Percentiles rank a stretch among this genome's conserved stretches.
Evolutionary conservation across 2,888 invertebrate species (phyloP).

Genomic region (Eupithecia subumbrata): DNA sequence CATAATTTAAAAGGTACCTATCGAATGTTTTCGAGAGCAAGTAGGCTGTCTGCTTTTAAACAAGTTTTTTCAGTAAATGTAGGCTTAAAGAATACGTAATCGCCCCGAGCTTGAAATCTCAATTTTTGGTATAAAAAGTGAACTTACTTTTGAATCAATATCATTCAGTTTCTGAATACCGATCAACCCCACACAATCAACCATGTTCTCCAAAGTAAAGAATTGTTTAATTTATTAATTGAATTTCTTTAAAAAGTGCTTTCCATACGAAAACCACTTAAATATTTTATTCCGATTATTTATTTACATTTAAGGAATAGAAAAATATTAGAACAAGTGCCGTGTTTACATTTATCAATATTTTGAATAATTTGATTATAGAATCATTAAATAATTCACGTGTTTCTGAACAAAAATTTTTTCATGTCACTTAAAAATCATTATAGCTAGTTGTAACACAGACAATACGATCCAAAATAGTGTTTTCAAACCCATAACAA

Average conservation of each 20-base stretch:
- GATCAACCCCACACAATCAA: constrained; percentile 50
- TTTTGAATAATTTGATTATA: neutral
- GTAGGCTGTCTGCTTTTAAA: constrained; percentile 22
- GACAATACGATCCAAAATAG: neutral
- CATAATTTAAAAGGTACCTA: neutral
- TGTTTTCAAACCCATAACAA: neutral
- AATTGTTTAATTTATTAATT: neutral
- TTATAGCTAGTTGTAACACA: neutral
- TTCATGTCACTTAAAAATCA: neutral
- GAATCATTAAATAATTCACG: neutral
- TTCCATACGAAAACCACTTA: neutral
- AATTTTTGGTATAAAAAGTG: constrained; percentile 60
- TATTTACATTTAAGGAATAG: neutral
- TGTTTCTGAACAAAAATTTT: neutral
- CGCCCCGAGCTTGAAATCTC: constrained; percentile 26
- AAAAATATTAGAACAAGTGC: neutral
- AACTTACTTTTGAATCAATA: constrained; percentile 45
- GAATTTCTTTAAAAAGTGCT: neutral
- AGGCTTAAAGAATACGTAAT: constrained; percentile 40
- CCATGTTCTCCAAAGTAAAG: constrained; percentile 63
- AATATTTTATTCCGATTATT: neutral
- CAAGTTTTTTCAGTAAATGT: constrained; percentile 37
- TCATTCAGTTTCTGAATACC: constrained; percentile 54
- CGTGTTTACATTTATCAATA: neutral
- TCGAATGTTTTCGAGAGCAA: constrained; percentile 16